These are phyloP conservation scores for Falcunculus frontatus DNA, from an alignment of 2,113 vertebrate species.

Conservation along the genomic window DNA sequence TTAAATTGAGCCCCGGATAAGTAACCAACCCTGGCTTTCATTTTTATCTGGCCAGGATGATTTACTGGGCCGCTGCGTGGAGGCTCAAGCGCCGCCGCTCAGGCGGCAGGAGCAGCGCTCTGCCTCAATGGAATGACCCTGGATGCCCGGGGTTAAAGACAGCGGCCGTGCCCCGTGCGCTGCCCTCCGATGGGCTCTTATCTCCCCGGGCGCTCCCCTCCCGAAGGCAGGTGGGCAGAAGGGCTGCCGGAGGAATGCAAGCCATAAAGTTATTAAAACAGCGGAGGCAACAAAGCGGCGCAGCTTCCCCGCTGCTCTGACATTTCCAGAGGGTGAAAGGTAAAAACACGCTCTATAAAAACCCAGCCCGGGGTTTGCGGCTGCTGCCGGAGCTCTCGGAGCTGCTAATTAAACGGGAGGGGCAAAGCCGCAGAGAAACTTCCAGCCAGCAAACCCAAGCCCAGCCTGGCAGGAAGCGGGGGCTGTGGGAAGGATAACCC, in stretches of 20 bases:
- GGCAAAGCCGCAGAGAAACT: not conserved
- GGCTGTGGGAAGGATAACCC: not conserved
- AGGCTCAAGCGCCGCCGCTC: not conserved
- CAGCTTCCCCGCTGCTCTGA: not conserved
- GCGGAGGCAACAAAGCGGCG: not conserved
- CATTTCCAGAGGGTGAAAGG: conserved; percentile 31
- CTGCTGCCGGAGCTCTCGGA: not conserved
- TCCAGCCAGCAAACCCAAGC: not conserved
- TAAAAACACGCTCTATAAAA: not conserved
- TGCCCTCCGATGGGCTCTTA: not conserved
- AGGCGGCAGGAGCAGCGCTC: not conserved
- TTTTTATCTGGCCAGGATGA: conserved; percentile 33
- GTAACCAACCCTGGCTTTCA: not conserved
- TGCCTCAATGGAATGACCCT: not conserved
- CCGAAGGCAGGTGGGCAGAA: not conserved
- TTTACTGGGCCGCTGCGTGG: not conserved
- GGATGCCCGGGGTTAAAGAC: not conserved
- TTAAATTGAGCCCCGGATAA: not conserved
- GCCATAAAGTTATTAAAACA: not conserved
- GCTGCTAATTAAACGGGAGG: conserved; percentile 32
- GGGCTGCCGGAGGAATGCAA: not conserved
- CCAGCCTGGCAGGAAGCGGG: not conserved
- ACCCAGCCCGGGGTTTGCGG: not conserved
- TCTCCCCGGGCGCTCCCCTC: not conserved
- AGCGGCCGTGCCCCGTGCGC: not conserved